phyloP scores from a whole-genome alignment of 2,797 vertebrate genomes.

The Pygocentrus nattereri region DNA sequence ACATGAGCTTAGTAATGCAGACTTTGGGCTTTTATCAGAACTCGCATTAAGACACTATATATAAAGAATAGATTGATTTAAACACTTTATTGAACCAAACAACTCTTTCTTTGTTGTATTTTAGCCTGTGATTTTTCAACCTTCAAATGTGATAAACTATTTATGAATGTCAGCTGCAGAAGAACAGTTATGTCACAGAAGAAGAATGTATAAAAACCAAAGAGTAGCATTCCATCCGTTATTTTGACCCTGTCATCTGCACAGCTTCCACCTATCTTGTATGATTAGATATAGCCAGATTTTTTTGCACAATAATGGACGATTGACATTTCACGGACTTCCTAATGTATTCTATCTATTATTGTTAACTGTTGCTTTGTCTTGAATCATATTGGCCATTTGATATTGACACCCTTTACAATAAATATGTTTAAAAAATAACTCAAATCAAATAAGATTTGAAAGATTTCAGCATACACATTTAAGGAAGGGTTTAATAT shows the following conservation, averaged over 20 bases:
- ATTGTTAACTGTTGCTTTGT: not conserved
- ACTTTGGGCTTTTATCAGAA: no score
- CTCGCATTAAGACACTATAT: no score
- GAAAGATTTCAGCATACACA: not conserved
- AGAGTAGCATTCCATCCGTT: not conserved
- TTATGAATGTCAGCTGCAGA: not conserved
- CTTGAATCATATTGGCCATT: not conserved
- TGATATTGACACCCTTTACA: not conserved
- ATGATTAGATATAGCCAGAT: not conserved
- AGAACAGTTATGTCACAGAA: not conserved
- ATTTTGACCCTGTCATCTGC: not conserved
- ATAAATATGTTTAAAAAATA: not conserved
- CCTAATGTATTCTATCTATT: not conserved
- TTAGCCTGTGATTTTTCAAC: not conserved
- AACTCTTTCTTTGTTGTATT: not conserved
- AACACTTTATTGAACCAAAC: not conserved
- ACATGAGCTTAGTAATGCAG: not conserved
- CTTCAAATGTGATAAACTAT: not conserved
- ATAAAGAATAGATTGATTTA: not conserved
- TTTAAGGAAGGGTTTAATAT: not conserved
- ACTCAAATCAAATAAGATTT: not conserved
- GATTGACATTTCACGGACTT: not conserved
- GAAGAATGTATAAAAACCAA: slow-evolving; percentile 30
- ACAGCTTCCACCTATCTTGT: not conserved
- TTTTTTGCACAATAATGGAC: not conserved